Conservation (phyloP, 2,797 vertebrate genomes). For the Myotis findleyi region DNA sequence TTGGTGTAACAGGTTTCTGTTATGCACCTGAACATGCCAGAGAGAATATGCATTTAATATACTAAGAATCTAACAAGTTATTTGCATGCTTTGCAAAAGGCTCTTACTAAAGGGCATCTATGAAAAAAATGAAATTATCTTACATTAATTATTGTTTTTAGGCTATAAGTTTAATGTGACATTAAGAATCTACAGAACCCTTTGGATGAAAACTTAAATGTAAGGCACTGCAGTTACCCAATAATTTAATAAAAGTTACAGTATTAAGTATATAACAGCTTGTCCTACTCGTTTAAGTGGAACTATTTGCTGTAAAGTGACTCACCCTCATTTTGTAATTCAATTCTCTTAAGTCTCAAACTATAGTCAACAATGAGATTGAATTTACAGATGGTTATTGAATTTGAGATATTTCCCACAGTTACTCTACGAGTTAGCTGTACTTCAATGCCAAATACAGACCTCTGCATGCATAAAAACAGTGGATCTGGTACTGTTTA, state of each 20-base stretch:
- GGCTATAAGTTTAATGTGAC: neutral
- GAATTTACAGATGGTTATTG: slow-evolving; percentile 68
- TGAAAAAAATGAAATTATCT: slow-evolving; percentile 17
- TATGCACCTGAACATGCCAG: neutral
- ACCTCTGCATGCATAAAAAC: slow-evolving; percentile 42
- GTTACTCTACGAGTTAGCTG: slow-evolving; percentile 61
- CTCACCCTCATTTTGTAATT: slow-evolving; percentile 59
- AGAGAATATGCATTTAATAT: neutral
- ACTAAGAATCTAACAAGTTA: neutral
- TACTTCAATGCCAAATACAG: slow-evolving; percentile 45
- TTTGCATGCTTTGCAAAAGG: neutral
- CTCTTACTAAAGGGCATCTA: neutral
- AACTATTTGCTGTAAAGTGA: slow-evolving; percentile 34
- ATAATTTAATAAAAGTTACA: slow-evolving; percentile 59
- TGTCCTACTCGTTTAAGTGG: slow-evolving; percentile 51
- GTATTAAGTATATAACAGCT: slow-evolving; percentile 60
- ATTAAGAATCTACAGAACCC: neutral
- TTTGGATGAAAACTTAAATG: neutral
- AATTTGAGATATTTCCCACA: slow-evolving; percentile 60
- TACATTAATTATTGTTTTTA: neutral
- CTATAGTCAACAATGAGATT: slow-evolving; percentile 46
- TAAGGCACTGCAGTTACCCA: neutral
- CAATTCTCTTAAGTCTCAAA: slow-evolving; percentile 65
- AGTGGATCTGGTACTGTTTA: neutral
- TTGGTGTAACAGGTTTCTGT: neutral